These are phyloP conservation scores for Sturnira hondurensis DNA, from an alignment of 2,113 vertebrate genomes.

Conservation along the genomic window DNA sequence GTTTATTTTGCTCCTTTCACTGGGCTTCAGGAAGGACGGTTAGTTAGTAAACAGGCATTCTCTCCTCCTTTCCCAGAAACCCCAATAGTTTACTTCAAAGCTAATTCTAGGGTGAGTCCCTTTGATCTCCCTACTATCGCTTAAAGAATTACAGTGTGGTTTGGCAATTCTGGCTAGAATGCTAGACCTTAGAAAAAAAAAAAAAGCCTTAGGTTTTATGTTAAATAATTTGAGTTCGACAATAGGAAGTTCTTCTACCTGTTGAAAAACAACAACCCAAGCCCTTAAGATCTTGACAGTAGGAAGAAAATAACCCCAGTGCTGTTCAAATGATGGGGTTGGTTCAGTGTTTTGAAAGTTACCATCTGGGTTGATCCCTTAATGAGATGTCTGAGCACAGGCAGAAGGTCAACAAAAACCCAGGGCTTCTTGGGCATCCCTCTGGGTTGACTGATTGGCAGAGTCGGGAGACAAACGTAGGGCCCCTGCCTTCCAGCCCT, in stretches of 20 bases:
- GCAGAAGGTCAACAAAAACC: neutral
- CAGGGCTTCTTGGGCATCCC: neutral
- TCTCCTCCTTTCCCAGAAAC: constrained; percentile 28
- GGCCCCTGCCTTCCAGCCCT: neutral
- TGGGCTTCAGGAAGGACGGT: constrained; percentile 32
- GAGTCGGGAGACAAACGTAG: neutral
- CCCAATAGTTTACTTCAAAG: constrained; percentile 59
- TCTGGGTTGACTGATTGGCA: neutral
- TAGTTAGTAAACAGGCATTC: constrained; percentile 46
- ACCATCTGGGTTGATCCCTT: constrained; percentile 43
- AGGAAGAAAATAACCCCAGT: constrained; percentile 61
- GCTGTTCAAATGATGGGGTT: constrained; percentile 60
- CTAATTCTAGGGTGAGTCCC: constrained; percentile 65
- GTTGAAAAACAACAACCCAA: neutral
- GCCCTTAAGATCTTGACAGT: constrained; percentile 3
- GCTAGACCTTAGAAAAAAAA: neutral
- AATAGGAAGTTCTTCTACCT: neutral
- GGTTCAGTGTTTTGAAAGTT: constrained; percentile 49
- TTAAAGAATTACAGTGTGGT: constrained; percentile 39
- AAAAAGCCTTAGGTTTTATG: neutral
- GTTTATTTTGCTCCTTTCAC: constrained; percentile 18
- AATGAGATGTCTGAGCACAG: constrained; percentile 52
- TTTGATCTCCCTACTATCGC: constrained; percentile 60
- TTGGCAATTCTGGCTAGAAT: constrained; percentile 6
- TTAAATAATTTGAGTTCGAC: constrained; percentile 45